Conservation (phyloP, 2,113 vertebrate genomes). For the Perca flavescens region DNA sequence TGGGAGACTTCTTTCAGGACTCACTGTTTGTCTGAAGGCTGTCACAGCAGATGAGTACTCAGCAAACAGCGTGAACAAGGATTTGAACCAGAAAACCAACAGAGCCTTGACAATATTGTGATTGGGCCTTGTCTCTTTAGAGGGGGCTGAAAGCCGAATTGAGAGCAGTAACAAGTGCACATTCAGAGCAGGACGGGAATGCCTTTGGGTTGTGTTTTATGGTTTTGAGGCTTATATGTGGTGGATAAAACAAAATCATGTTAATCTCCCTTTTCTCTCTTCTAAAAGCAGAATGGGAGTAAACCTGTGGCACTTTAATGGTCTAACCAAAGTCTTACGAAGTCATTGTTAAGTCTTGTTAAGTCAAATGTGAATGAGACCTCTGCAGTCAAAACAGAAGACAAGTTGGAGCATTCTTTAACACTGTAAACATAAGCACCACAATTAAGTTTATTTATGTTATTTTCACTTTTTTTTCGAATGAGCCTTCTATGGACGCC, state of each 20-base stretch:
- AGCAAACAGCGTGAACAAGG: conserved; percentile 99
- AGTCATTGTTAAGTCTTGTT: conserved; percentile 69
- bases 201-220: conserved; percentile 83
- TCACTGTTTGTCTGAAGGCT: conserved; percentile 96
- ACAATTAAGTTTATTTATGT: conserved; percentile 30
- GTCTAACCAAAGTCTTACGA: conserved; percentile 64
- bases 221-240: conserved; percentile 77
- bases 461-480: conserved; percentile 15
- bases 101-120: conserved; percentile 93
- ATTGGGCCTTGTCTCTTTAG: conserved; percentile 89
- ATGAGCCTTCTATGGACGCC: background rate
- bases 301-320: conserved; percentile 77
- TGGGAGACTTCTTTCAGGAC: conserved; percentile 96
- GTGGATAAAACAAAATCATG: conserved; percentile 82
- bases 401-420: conserved; percentile 37
- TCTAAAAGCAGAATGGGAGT: conserved; percentile 66
- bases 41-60: conserved; percentile 98
- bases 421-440: conserved; percentile 46
- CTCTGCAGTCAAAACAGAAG: conserved; percentile 56
- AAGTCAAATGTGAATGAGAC: conserved; percentile 69
- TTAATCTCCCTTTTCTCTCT: conserved; percentile 79
- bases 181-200: conserved; percentile 82
- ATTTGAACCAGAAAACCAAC: conserved; percentile 98
- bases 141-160: conserved; percentile 88
- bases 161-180: conserved; percentile 88